Percentiles rank a stretch among this genome's conserved stretches.
These are phyloP conservation scores for Bombus ignitus DNA, from an alignment of 1,140 invertebrate genomes.

Conservation along the genomic window DNA sequence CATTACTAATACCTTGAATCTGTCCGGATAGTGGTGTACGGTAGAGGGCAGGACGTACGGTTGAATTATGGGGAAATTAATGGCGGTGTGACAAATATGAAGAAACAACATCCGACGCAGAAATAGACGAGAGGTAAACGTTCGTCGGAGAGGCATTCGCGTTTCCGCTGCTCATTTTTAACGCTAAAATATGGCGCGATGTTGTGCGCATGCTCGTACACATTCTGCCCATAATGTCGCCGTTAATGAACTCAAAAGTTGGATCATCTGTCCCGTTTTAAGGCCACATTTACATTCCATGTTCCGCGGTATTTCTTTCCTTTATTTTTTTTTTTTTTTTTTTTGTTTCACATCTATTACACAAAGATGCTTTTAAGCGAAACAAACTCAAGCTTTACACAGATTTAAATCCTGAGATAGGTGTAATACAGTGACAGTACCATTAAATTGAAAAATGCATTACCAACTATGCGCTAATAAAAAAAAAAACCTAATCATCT, in stretches of 20 bases:
- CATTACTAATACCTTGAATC: slow-evolving; percentile 72
- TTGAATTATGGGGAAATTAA: slow-evolving; percentile 73
- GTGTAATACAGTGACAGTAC: not conserved
- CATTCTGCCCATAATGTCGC: slow-evolving; percentile 17
- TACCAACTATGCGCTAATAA: too few relatives aligned
- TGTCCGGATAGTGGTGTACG: slow-evolving; percentile 33
- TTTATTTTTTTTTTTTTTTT: not conserved
- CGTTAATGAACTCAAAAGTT: slow-evolving; percentile 33
- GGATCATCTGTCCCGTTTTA: slow-evolving; percentile 2
- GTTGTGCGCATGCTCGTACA: not conserved
- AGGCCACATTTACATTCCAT: not conserved
- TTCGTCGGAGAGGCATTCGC: slow-evolving; percentile 17
- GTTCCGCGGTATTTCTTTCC: not conserved
- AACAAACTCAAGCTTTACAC: not conserved
- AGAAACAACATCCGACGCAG: slow-evolving; percentile 63
- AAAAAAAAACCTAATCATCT: not conserved
- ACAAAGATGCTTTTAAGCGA: not conserved
- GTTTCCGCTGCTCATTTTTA: slow-evolving; percentile 57
- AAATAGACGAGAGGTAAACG: slow-evolving; percentile 65
- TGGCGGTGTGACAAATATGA: slow-evolving; percentile 68
- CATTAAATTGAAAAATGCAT: not conserved
- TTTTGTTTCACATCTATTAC: not conserved
- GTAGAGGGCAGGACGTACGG: slow-evolving; percentile 44
- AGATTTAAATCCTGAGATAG: not conserved
- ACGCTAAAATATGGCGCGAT: slow-evolving; percentile 45